A percentile compares a stretch with the other conserved stretches of the same genome.
Conservation (phyloP, 2,113 vertebrate species). For the Amia ocellicauda region DNA sequence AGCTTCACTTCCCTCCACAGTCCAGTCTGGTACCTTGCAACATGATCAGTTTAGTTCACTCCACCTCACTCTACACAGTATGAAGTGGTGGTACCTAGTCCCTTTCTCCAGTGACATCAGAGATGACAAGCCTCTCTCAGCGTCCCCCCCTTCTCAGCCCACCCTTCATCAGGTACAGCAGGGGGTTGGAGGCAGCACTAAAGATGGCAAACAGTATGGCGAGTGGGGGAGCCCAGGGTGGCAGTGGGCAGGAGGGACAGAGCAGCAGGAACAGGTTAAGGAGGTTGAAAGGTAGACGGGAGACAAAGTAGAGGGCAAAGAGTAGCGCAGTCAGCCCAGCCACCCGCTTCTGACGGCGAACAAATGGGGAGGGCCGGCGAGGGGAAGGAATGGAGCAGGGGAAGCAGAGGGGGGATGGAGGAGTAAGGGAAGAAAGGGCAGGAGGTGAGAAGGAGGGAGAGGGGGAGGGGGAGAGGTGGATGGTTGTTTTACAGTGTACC, state of each 20-base stretch:
- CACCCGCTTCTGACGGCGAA: not conserved
- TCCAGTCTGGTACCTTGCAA: too few species aligned
- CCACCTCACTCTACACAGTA: too few species aligned
- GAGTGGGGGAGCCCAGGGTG: not conserved
- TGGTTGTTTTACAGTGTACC: not conserved
- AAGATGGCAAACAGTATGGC: not conserved
- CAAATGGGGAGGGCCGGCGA: not conserved
- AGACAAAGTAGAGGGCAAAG: constrained; percentile 3
- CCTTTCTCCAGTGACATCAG: too few species aligned
- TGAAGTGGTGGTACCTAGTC: too few species aligned
- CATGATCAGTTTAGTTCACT: too few species aligned
- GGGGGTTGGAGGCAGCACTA: constrained; percentile 12
- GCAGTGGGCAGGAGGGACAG: not conserved
- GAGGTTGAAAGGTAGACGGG: constrained; percentile 8
- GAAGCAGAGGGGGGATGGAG: too few species aligned
- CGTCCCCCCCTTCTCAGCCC: not conserved
- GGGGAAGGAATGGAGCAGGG: not conserved
- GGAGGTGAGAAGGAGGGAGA: not conserved
- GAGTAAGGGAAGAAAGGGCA: not conserved
- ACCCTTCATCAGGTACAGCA: not conserved
- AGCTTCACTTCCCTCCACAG: too few species aligned
- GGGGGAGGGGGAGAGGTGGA: not conserved
- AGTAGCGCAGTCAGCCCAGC: not conserved
- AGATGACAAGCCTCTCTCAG: too few species aligned
- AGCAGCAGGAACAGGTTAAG: not conserved